Conservation (phyloP, 1,140 invertebrate species). For the Drosophila tristis region DNA sequence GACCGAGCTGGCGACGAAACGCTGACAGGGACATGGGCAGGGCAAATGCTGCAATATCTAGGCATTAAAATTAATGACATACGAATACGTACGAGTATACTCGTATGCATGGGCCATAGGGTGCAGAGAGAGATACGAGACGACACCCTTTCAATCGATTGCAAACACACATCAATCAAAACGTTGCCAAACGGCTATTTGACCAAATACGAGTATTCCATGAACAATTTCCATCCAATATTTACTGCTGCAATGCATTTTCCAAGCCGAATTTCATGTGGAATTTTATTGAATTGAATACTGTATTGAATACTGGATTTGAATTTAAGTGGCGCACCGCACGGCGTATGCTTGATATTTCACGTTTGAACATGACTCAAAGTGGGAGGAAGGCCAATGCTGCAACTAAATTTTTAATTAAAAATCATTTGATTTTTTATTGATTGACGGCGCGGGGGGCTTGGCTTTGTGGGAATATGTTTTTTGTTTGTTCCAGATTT, state of each 20-base stretch:
- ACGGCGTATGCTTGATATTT: constrained; percentile 67
- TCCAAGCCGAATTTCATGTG: constrained; percentile 47
- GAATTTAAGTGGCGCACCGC: constrained; percentile 26
- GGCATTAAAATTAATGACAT: constrained; percentile 74
- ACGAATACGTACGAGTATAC: too few species aligned
- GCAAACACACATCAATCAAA: constrained; percentile 69
- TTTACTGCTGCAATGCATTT: constrained; percentile 28
- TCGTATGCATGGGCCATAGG: constrained; percentile 20
- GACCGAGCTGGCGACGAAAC: constrained; percentile 17
- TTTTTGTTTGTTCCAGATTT: constrained; percentile 18
- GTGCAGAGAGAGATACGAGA: constrained; percentile 3
- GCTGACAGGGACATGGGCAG: constrained; percentile 33
- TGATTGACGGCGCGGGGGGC: neutral
- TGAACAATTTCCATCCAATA: constrained; percentile 59
- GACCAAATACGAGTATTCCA: constrained; percentile 32
- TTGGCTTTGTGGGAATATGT: neutral
- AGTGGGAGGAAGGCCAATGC: neutral
- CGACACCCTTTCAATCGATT: constrained; percentile 49
- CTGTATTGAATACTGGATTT: constrained; percentile 7
- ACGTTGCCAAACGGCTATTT: constrained; percentile 35
- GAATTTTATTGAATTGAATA: constrained; percentile 32
- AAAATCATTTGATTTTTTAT: constrained; percentile 42
- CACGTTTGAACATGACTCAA: constrained; percentile 34
- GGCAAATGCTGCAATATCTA: constrained; percentile 15
- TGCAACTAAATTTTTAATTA: constrained; percentile 57